phyloP scores from a whole-genome alignment of 2,888 invertebrate genomes.

The Odontocolon sp. region DNA sequence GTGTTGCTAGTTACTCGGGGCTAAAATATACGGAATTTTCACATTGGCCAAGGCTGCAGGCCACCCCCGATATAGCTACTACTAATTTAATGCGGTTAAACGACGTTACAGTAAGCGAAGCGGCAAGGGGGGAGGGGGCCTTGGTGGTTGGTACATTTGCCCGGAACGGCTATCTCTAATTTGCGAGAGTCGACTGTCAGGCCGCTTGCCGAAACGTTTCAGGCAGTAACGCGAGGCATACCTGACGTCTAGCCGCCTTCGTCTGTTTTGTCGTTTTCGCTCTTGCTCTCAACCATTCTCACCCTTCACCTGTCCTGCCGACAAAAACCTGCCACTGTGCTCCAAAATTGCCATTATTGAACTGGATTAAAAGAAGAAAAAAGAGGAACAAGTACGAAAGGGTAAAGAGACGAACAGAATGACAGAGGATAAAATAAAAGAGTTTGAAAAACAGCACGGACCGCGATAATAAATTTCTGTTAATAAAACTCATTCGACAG shows the following conservation, averaged over 20 bases:
- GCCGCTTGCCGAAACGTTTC: constrained; percentile 34
- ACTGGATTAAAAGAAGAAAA: constrained; percentile 12
- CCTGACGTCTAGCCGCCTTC: constrained; percentile 5
- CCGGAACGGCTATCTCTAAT: constrained; percentile 27
- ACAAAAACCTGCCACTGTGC: constrained; percentile 20
- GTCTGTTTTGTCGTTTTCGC: neutral
- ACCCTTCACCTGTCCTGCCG: constrained; percentile 1
- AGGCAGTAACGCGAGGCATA: neutral
- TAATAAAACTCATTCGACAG: constrained; percentile 58
- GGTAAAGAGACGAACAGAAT: constrained; percentile 1
- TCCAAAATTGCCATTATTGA: constrained; percentile 30
- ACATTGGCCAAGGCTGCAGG: neutral
- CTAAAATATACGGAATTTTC: constrained; percentile 38
- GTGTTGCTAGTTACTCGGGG: neutral
- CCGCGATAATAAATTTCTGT: constrained; percentile 55
- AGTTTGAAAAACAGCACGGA: constrained; percentile 34
- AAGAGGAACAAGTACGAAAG: neutral
- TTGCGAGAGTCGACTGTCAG: constrained; percentile 20
- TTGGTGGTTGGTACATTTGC: constrained; percentile 26
- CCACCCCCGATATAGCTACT: constrained; percentile 12
- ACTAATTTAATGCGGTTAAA: constrained; percentile 46
- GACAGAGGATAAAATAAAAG: constrained; percentile 13
- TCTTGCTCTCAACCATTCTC: neutral
- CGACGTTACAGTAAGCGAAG: constrained; percentile 5
- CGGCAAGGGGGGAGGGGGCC: neutral